Evolutionary conservation across 2,113 vertebrate genomes (phyloP).

Genomic region (Nannobrachium achirus): DNA sequence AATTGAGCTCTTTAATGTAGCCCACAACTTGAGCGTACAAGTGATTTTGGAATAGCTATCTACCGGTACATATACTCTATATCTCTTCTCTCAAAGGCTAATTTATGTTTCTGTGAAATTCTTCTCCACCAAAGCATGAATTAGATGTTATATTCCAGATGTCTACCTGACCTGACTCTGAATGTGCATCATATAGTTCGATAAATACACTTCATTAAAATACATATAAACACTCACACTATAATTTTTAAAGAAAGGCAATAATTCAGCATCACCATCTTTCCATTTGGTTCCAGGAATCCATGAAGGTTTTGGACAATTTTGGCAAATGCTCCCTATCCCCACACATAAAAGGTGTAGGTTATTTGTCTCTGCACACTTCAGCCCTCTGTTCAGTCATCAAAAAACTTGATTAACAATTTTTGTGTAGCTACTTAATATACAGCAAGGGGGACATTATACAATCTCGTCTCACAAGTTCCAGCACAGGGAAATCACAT

Average conservation of each 20-base stretch:
- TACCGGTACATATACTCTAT: slow-evolving; percentile 10
- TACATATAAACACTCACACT: slow-evolving; percentile 14
- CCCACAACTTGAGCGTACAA: neutral
- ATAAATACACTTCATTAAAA: slow-evolving; percentile 32
- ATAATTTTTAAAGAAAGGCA: slow-evolving; percentile 49
- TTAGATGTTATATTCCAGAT: neutral
- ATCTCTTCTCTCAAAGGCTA: neutral
- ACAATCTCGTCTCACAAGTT: slow-evolving; percentile 51
- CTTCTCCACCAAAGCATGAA: too few species aligned
- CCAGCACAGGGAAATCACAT: slow-evolving; percentile 59
- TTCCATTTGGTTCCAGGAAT: slow-evolving; percentile 52
- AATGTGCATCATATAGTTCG: slow-evolving; percentile 17
- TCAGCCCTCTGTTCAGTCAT: slow-evolving; percentile 20
- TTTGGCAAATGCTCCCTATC: slow-evolving; percentile 30
- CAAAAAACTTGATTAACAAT: slow-evolving; percentile 21
- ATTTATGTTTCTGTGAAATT: too few species aligned
- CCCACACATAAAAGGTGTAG: slow-evolving; percentile 12
- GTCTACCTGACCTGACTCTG: slow-evolving; percentile 9
- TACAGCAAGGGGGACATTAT: slow-evolving; percentile 58
- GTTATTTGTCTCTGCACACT: slow-evolving; percentile 20
- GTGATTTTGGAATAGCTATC: slow-evolving; percentile 23
- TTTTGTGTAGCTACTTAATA: slow-evolving; percentile 40
- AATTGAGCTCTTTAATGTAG: neutral
- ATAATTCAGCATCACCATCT: slow-evolving; percentile 21
- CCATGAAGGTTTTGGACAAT: slow-evolving; percentile 28